Conservation (phyloP, 2,888 invertebrate genomes). For the Empis stercorea region DNA sequence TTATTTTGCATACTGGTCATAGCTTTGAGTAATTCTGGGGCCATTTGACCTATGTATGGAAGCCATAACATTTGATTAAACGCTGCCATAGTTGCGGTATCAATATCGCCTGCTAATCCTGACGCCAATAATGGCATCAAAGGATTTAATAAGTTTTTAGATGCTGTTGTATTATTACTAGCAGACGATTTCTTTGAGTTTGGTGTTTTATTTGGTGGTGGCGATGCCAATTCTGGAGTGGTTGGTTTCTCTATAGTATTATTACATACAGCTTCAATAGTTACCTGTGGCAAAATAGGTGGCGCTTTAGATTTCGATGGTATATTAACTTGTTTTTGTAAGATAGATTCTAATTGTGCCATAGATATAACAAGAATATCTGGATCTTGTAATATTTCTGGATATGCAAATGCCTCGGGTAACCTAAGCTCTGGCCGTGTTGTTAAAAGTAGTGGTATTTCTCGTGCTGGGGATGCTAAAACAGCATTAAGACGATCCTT, state of each 20-base stretch:
- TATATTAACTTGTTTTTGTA: constrained; percentile 41
- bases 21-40: constrained; percentile 40
- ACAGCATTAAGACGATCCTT: constrained; percentile 59
- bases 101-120: constrained; percentile 48
- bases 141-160: constrained; percentile 11
- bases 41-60: constrained; percentile 42
- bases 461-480: constrained; percentile 56
- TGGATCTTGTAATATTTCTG: constrained; percentile 60
- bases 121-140: constrained; percentile 16
- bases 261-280: constrained; percentile 16
- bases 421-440: constrained; percentile 59
- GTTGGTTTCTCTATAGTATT: constrained; percentile 14
- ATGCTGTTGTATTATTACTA: constrained; percentile 1
- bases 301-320: constrained; percentile 24
- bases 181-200: background rate
- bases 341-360: constrained; percentile 54
- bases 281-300: constrained; percentile 12
- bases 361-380: constrained; percentile 66
- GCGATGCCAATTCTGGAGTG: constrained; percentile 9
- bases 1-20: constrained; percentile 21
- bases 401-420: constrained; percentile 60
- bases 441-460: constrained; percentile 61
- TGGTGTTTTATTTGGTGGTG: background rate
- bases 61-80: constrained; percentile 64
- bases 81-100: constrained; percentile 54